Evolutionary conservation across 1,140 invertebrate species (phyloP).

Genomic region (Drosophila willistoni): DNA sequence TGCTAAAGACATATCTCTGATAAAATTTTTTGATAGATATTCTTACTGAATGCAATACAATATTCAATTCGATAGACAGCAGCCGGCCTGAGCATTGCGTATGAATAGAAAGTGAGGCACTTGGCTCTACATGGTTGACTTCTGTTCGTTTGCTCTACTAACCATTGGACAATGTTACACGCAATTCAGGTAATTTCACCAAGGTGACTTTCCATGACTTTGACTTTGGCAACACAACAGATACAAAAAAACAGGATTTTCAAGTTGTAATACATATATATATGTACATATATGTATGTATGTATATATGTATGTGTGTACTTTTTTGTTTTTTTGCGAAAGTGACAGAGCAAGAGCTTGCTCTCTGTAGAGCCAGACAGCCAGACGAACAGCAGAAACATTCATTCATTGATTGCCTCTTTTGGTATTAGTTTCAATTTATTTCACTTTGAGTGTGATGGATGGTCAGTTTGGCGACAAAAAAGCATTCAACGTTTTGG

Average conservation of each 20-base stretch:
- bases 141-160: constrained; percentile 14
- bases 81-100: not conserved
- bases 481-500: constrained; percentile 10
- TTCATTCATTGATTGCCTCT: constrained; percentile 55
- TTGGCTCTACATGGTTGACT: constrained; percentile 29
- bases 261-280: constrained; percentile 33
- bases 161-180: constrained; percentile 19
- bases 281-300: no score
- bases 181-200: constrained; percentile 23
- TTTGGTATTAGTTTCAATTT: constrained; percentile 65
- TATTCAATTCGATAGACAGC: not conserved
- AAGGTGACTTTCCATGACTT: constrained; percentile 55
- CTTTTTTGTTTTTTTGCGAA: not conserved
- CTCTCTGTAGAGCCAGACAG: not conserved
- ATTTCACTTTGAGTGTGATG: constrained; percentile 63
- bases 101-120: constrained; percentile 42
- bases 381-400: constrained; percentile 39
- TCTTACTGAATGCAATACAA: no score
- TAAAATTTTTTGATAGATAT: no score
- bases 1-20: no score
- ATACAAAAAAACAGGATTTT: constrained; percentile 52
- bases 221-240: constrained; percentile 52
- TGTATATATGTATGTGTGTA: not conserved
- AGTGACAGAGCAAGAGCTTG: not conserved
- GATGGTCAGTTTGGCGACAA: constrained; percentile 43